Percentiles rank a stretch among this genome's conserved stretches.
phyloP scores from a whole-genome alignment of 2,888 invertebrate species.

The Scrobipalpa atriplicella region DNA sequence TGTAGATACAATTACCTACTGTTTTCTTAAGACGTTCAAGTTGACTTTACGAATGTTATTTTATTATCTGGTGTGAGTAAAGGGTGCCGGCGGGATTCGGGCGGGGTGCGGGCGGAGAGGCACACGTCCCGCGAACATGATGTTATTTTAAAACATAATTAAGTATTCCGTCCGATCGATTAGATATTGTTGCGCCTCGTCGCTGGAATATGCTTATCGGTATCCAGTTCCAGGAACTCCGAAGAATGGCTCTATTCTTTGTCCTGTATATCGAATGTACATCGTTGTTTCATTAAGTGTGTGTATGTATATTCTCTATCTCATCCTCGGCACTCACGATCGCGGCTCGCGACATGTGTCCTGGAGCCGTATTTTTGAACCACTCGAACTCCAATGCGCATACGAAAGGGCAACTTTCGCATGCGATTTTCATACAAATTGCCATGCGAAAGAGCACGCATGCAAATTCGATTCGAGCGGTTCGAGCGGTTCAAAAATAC shows the following conservation, averaged over 20 bases:
- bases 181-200: constrained; percentile 16
- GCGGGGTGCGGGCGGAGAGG: background rate
- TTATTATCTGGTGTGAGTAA: constrained; percentile 10
- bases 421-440: too few species aligned
- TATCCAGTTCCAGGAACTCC: background rate
- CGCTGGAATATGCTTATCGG: constrained; percentile 25
- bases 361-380: too few species aligned
- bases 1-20: background rate
- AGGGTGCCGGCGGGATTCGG: background rate
- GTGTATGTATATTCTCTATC: background rate
- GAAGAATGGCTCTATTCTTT: too few species aligned
- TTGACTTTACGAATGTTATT: constrained; percentile 6
- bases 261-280: too few species aligned
- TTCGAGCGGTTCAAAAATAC: too few species aligned
- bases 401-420: too few species aligned
- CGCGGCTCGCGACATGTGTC: background rate
- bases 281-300: background rate
- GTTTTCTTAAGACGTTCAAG: background rate
- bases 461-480: too few species aligned
- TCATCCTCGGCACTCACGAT: background rate
- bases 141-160: constrained; percentile 41
- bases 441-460: too few species aligned
- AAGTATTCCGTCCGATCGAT: constrained; percentile 28
- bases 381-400: too few species aligned
- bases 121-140: constrained; percentile 37